Evolutionary conservation across 2,888 invertebrate species (phyloP).

Genomic region (Osedax fenrisi): DNA sequence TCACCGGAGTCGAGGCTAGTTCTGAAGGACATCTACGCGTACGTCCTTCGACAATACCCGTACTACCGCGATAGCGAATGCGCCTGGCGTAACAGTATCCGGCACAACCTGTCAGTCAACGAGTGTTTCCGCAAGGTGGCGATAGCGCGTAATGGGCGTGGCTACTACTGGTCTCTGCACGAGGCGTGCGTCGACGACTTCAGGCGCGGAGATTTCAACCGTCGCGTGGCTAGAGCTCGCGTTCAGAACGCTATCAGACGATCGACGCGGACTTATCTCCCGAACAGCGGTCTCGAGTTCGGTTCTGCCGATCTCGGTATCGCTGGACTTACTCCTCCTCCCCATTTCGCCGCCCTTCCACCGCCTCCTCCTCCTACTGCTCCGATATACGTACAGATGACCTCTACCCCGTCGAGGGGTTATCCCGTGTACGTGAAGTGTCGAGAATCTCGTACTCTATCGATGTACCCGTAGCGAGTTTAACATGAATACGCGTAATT

Average conservation of each 20-base stretch:
- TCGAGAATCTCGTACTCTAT: too few species aligned
- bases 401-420: conserved; percentile 6
- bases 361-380: not conserved
- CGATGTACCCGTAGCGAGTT: too few species aligned
- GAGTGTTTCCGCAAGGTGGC: conserved; percentile 4
- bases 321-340: too few species aligned
- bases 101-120: conserved; percentile 16
- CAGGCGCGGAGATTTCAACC: conserved; percentile 6
- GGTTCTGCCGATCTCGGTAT: too few species aligned
- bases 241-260: conserved; percentile 2
- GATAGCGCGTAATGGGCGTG: not conserved
- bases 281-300: too few species aligned
- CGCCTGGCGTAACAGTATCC: conserved; percentile 18
- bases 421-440: too few species aligned
- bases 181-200: conserved; percentile 11
- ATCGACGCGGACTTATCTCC: not conserved
- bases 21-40: not conserved
- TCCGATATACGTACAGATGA: conserved; percentile 5
- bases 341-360: not conserved
- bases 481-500: too few species aligned
- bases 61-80: conserved; percentile 2
- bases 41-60: conserved; percentile 1
- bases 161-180: conserved; percentile 12
- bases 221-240: not conserved
- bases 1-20: not conserved